Conservation (phyloP, 2,888 invertebrate genomes). For the Mythimna vitellina region DNA sequence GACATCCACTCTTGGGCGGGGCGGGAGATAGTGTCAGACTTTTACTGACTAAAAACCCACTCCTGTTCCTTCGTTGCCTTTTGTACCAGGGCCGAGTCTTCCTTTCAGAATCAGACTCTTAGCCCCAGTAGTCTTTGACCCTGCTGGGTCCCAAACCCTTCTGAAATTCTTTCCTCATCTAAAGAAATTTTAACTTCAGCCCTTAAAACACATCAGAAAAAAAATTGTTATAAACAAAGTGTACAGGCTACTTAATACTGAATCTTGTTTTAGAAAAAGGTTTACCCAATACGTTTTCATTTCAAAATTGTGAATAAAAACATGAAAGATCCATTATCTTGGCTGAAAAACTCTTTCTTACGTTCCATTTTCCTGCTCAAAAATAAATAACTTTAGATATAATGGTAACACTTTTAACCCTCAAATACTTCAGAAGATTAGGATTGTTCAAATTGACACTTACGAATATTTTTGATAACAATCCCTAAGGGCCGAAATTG, state of each 20-base stretch:
- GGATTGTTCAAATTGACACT: background rate
- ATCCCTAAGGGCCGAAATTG: too few species aligned
- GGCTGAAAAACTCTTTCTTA: background rate
- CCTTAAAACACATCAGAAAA: background rate
- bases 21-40: too few species aligned
- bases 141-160: too few species aligned
- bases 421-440: background rate
- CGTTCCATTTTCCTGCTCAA: background rate
- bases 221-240: background rate
- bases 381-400: background rate
- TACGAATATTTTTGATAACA: background rate
- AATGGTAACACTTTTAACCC: background rate
- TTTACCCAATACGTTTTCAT: background rate
- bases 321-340: constrained; percentile 18
- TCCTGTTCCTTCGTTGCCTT: too few species aligned
- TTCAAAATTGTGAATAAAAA: background rate
- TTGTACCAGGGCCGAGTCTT: too few species aligned
- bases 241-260: background rate
- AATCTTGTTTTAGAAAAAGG: background rate
- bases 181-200: background rate
- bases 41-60: too few species aligned
- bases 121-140: too few species aligned
- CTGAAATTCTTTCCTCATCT: background rate
- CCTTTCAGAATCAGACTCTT: too few species aligned
- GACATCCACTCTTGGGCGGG: too few species aligned